Conservation (phyloP, 2,797 vertebrate genomes). For the Alouatta caraya region DNA sequence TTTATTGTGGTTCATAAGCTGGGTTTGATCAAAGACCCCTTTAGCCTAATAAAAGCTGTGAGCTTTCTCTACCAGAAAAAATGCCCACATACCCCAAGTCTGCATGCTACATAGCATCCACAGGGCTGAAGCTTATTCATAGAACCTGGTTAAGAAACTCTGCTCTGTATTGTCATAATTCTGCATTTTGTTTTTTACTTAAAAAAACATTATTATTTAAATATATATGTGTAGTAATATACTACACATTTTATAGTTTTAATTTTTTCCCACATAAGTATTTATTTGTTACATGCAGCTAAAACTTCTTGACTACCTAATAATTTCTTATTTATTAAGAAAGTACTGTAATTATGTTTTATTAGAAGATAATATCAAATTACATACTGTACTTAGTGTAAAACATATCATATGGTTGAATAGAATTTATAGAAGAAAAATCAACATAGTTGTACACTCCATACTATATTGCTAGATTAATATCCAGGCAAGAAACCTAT, state of each 20-base stretch:
- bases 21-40: background rate
- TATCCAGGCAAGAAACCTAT: background rate
- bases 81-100: background rate
- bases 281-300: background rate
- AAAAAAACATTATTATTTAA: background rate
- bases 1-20: conserved; percentile 15
- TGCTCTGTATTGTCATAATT: background rate
- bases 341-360: background rate
- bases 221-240: background rate
- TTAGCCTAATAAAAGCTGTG: background rate
- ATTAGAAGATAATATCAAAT: background rate
- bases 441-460: background rate
- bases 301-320: background rate
- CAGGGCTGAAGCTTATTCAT: background rate
- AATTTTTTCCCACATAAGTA: background rate
- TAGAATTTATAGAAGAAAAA: background rate
- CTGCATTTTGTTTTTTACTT: background rate
- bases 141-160: background rate
- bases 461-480: background rate
- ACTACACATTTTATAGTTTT: background rate
- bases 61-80: background rate
- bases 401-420: background rate
- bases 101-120: background rate
- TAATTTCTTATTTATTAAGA: conserved; percentile 17
- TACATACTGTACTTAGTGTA: background rate